These are phyloP conservation scores for Coelogynopora nodosa DNA, from an alignment of 2,888 invertebrate species.

Conservation along the genomic window DNA sequence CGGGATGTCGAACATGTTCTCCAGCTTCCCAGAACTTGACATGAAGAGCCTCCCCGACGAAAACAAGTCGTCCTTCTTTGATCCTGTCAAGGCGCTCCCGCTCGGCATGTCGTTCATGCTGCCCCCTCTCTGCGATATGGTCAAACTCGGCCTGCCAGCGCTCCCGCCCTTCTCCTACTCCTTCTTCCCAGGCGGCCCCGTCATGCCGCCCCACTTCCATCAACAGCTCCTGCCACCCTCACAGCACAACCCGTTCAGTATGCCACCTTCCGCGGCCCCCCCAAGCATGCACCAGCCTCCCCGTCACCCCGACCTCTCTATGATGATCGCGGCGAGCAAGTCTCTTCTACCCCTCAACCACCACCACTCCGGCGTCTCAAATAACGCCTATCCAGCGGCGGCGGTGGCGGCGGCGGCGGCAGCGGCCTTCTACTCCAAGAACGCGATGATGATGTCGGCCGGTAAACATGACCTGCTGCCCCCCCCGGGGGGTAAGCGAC, in stretches of 20 bases:
- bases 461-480: neutral
- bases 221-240: neutral
- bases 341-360: neutral
- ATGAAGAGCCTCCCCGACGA: neutral
- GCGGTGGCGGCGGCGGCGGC: neutral
- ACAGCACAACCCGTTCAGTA: neutral
- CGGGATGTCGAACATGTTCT: neutral
- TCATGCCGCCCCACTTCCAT: neutral
- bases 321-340: neutral
- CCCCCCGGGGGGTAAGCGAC: neutral
- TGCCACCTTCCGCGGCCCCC: neutral
- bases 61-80: neutral
- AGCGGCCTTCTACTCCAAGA: neutral
- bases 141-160: neutral
- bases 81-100: neutral
- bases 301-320: neutral
- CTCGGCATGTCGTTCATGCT: slow-evolving; percentile 16
- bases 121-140: slow-evolving; percentile 3
- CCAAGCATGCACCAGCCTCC: neutral
- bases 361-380: neutral
- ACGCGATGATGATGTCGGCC: neutral
- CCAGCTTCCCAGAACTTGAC: neutral
- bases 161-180: neutral
- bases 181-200: neutral
- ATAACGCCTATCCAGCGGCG: neutral